These are phyloP conservation scores for Pelvicachromis taeniatus DNA, from an alignment of 2,113 vertebrate genomes.

Conservation along the genomic window DNA sequence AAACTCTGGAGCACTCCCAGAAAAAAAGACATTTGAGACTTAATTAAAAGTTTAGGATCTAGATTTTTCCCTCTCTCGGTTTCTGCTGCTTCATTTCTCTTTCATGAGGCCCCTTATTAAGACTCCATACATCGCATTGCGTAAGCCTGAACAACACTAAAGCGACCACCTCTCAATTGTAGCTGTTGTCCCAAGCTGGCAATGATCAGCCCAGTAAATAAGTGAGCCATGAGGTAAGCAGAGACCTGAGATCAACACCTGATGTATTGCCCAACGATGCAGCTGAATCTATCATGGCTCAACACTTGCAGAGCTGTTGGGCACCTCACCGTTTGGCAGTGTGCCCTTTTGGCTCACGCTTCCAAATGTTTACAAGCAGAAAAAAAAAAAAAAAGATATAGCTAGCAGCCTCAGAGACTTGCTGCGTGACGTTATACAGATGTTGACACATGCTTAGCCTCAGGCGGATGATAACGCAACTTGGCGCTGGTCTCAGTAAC, in stretches of 20 bases:
- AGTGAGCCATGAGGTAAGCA: slow-evolving; percentile 41
- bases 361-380: slow-evolving; percentile 49
- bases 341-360: slow-evolving; percentile 33
- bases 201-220: background rate
- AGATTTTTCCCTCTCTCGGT: rapidly evolving
- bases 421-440: slow-evolving; percentile 51
- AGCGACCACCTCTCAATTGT: background rate
- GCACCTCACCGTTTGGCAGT: slow-evolving; percentile 29
- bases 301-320: slow-evolving; percentile 24
- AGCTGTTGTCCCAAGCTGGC: background rate
- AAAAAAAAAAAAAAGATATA: slow-evolving; percentile 39
- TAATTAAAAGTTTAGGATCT: background rate
- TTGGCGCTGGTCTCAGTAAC: slow-evolving; percentile 15
- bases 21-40: background rate
- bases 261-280: slow-evolving; percentile 7
- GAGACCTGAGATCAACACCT: slow-evolving; percentile 33
- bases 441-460: slow-evolving; percentile 54
- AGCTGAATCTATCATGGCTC: slow-evolving; percentile 34
- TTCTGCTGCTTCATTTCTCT: background rate
- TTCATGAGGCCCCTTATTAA: too few species aligned
- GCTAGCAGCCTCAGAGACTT: slow-evolving; percentile 27
- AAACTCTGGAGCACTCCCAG: background rate
- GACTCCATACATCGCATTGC: background rate
- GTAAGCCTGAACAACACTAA: background rate
- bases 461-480: slow-evolving; percentile 21